Evolutionary conservation across 2,113 vertebrate species (phyloP), one percentile per base, ranked within the genome.

Genomic region (Nansenia antarctica): DNA sequence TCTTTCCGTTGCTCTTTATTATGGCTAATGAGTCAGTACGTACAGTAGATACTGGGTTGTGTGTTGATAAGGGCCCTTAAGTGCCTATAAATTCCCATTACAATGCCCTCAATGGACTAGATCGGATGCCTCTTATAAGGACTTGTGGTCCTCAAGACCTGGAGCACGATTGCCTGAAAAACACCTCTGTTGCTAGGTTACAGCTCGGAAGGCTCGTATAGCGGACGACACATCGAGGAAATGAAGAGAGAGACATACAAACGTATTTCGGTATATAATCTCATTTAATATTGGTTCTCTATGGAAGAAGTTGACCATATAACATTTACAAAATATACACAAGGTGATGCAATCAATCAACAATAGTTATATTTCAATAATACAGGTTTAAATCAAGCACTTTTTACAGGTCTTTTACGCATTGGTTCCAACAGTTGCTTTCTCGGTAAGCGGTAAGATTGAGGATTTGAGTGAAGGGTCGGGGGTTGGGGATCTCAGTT

Each of bases 241-340:
- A 67, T 27, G 31, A 62, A 65, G 61, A 57, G 72, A 74, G 57
- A 81, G 64, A 24, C 30, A 54, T 34, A 55, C 24, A 73, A 39
- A 73, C 65, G 37, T 52, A 61, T 64, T 47, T 47, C 79, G 77
- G 34, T 83, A 70, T 84, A 81, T 58, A 80, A 83, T 62, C 22
- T 77, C 67, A 82, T 90, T 91, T 90, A 88, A 89, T 89, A 85
- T 83, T 78, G 67, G 75, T 73, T 72, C 69, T 87, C 79, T 88
- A 83, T 82, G 75, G 72, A 73, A 75, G 65, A 67, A 55, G 65
- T 54, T 32, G 62, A 81, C 74, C 82, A 81, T 82, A 81, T 77
- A 83, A 88, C 85, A 88, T 88, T 85, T 89, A 88, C 85, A 91
- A 88, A 90, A 89, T 88, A 86, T 87, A 81, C 86, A 87, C 82